Evolutionary conservation across 2,888 invertebrate species (phyloP), one percentile per base, ranked within the genome.

Genomic region (Holacanthella duospinosa): DNA sequence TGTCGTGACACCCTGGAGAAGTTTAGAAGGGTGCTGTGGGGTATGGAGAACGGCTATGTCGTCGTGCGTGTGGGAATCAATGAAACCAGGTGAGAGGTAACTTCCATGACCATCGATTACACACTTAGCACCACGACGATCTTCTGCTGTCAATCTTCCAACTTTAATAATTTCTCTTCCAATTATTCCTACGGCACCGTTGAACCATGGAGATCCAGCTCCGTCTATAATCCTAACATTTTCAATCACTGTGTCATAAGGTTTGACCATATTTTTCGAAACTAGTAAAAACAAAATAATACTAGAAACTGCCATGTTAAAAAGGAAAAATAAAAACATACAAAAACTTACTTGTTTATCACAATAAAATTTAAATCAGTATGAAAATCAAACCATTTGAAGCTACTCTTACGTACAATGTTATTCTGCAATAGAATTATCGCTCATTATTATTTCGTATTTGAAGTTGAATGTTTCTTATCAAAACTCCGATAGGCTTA

Each of bases 1-100:
- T 0, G 69, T 72, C 6, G 70, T 72, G 0, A 70, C 71, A 9
- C 71, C 71, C 66, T 72, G 71, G 21, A 68, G 63, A 48, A 64
- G 66, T 55, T 71, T 71, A 1, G 66, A 62, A 6, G 54, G 63
- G 54, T 71, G 71, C 24, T 65, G 62, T 1, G 62, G 68, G 54
- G 60, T 62, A 2, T 64, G 53, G 21, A 71, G 59, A 24, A 73
- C 60, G 4, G 68, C 68, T 24, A 70, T 61, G 44, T 72, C 72
- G 43, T 73, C 71, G 43, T 71, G 71, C 1, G 68, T 69, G 48
- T 72, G 72, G 3, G 71, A 69, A 55, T 72, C 72, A 26, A 71
- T 64, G 59, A 72, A 69, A 9, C 72, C 73, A 2, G 71, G 70
- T 9, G 68, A 55, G 16, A 73, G 28, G 53, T 65, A 71, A 16